These are phyloP conservation scores for Trichopria drosophilae DNA, from an alignment of 2,888 invertebrate genomes.

Conservation along the genomic window DNA sequence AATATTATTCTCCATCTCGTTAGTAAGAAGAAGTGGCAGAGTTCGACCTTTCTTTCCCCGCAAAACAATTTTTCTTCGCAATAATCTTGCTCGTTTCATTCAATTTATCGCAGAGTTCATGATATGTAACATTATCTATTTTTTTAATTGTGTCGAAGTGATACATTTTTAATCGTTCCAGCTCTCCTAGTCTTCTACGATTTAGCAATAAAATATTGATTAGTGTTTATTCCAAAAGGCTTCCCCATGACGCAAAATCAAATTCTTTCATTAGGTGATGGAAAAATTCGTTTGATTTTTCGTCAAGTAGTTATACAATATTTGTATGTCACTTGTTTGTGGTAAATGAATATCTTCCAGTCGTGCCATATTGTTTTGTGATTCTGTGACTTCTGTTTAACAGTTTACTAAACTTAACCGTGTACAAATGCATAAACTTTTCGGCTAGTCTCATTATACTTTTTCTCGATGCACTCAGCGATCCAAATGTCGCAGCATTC, in stretches of 20 bases:
- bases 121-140: not conserved
- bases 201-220: conserved; percentile 18
- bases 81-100: no score
- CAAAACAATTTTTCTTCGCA: no score
- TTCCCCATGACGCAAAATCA: no score
- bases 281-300: no score
- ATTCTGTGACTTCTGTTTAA: conserved; percentile 29
- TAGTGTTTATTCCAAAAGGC: conserved; percentile 3
- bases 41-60: conserved; percentile 11
- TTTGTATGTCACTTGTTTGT: conserved; percentile 4
- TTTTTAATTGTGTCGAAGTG: conserved; percentile 10
- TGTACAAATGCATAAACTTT: conserved; percentile 31
- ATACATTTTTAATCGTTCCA: conserved; percentile 8
- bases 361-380: not conserved
- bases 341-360: conserved; percentile 6
- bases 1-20: not conserved
- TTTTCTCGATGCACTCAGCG: no score
- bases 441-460: no score
- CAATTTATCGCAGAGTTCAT: no score
- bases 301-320: conserved; percentile 1
- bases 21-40: conserved; percentile 5
- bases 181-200: conserved; percentile 20
- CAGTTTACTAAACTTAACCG: conserved; percentile 23
- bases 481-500: no score
- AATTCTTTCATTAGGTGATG: no score